Conservation (phyloP, 2,113 vertebrate genomes). For the Esox niger region DNA sequence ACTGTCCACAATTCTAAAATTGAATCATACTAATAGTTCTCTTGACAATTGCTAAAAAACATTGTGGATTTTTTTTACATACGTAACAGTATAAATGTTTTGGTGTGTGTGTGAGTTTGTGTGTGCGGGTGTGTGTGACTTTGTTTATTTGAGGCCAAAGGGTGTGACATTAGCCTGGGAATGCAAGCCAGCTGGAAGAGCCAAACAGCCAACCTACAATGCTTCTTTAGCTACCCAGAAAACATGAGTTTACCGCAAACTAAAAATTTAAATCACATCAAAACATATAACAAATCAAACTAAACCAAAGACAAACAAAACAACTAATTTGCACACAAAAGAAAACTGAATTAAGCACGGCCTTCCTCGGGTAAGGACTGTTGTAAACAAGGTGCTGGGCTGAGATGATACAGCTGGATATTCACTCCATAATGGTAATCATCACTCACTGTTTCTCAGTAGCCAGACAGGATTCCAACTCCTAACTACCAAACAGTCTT, state of each 20-base stretch:
- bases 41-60: neutral
- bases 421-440: conserved; percentile 58
- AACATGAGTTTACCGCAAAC: conserved; percentile 41
- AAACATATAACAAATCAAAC: conserved; percentile 55
- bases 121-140: conserved; percentile 21
- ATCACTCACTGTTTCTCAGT: conserved; percentile 56
- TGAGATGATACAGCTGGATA: conserved; percentile 74
- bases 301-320: conserved; percentile 57
- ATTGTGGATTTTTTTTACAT: neutral
- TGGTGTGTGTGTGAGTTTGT: conserved; percentile 5
- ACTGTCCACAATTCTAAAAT: too few species aligned
- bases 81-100: conserved; percentile 24
- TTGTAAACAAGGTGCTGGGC: conserved; percentile 68
- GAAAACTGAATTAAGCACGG: conserved; percentile 45
- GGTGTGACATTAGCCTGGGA: conserved; percentile 50
- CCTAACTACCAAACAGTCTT: conserved; percentile 48
- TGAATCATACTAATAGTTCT: neutral
- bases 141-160: conserved; percentile 58
- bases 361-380: conserved; percentile 44
- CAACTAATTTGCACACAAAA: conserved; percentile 67
- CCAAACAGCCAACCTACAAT: conserved; percentile 1
- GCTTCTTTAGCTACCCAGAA: conserved; percentile 29
- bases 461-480: conserved; percentile 40
- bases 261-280: conserved; percentile 21
- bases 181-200: conserved; percentile 62